Percentiles rank a stretch among this genome's conserved stretches.
Evolutionary conservation across 2,113 vertebrate species (phyloP).

Genomic region (Sphaerodactylus townsendi): DNA sequence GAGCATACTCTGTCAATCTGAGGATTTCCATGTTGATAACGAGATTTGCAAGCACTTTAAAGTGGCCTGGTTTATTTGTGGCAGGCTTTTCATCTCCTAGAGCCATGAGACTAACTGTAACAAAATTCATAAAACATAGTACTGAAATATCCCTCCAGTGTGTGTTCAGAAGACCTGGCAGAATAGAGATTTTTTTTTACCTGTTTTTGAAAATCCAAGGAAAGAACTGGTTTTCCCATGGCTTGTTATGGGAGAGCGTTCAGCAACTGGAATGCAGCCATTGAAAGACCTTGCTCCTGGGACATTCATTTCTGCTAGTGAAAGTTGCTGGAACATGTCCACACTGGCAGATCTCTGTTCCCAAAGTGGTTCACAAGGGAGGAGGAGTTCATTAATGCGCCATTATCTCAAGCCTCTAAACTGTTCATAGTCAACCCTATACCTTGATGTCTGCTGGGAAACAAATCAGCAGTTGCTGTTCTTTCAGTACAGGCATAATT

Average conservation of each 20-base stretch:
- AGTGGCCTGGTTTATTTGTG: too few species aligned
- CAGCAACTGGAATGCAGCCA: not conserved
- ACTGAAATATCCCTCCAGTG: too few species aligned
- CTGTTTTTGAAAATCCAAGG: not conserved
- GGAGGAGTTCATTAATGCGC: not conserved
- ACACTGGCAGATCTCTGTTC: not conserved
- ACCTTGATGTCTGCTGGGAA: not conserved
- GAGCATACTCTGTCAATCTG: too few species aligned
- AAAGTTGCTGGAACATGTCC: not conserved
- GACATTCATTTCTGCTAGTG: not conserved
- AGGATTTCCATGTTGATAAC: too few species aligned
- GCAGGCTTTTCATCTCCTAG: too few species aligned
- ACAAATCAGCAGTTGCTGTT: not conserved
- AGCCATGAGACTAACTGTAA: too few species aligned
- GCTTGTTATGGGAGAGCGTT: not conserved
- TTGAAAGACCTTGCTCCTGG: not conserved
- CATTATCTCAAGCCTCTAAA: not conserved
- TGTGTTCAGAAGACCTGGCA: too few species aligned
- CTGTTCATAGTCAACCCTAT: not conserved
- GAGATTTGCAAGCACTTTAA: too few species aligned
- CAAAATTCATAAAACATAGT: too few species aligned
- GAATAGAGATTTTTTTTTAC: too few species aligned
- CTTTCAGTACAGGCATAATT: not conserved
- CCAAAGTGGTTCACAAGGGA: not conserved
- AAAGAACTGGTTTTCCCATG: not conserved